Evolutionary conservation across 1,140 invertebrate genomes (phyloP).

Genomic region (Drosophila virilis): DNA sequence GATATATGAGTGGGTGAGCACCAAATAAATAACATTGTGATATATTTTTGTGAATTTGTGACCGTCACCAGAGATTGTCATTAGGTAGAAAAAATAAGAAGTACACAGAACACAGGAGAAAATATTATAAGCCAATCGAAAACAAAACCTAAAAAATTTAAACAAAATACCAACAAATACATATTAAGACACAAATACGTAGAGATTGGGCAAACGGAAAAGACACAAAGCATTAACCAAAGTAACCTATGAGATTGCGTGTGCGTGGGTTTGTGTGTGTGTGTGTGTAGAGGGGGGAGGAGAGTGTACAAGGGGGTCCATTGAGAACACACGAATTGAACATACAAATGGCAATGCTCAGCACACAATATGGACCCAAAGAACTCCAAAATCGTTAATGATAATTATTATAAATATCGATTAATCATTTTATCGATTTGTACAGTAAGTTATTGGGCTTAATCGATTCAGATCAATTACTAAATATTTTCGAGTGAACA

Average conservation of each 20-base stretch:
- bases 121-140: conserved; percentile 40
- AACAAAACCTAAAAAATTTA: conserved; percentile 35
- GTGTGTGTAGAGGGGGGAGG: not conserved
- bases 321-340: conserved; percentile 63
- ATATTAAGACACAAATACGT: conserved; percentile 16
- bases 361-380: conserved; percentile 69
- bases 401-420: conserved; percentile 9
- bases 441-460: no score
- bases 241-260: conserved; percentile 23
- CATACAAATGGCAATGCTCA: conserved; percentile 60
- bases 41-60: conserved; percentile 47
- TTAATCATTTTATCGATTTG: not conserved
- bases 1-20: conserved; percentile 46
- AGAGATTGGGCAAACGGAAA: not conserved
- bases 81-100: conserved; percentile 9
- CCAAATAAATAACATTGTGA: conserved; percentile 47
- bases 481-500: no score
- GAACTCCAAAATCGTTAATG: conserved; percentile 20
- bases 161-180: conserved; percentile 36
- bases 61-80: conserved; percentile 69
- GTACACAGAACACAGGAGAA: conserved; percentile 36
- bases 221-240: conserved; percentile 36
- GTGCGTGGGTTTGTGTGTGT: conserved; percentile 10
- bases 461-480: no score
- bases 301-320: not conserved